A percentile compares a stretch with the other conserved stretches of the same genome.
Conservation (phyloP, 2,888 invertebrate genomes). For the Neocrepidodera transversa region DNA sequence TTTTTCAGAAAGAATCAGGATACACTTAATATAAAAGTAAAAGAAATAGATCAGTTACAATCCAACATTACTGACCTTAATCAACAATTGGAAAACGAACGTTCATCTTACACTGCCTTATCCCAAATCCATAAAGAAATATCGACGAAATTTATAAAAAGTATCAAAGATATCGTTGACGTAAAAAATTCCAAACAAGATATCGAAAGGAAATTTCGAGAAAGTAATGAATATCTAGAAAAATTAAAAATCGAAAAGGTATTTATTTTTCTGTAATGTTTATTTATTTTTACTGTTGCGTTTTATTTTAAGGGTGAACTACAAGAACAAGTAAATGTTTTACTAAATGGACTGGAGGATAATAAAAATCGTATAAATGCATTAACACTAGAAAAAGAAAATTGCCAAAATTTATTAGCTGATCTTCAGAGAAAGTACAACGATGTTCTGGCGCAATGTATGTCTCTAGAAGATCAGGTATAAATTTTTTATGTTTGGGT, state of each 20-base stretch:
- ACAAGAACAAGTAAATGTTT: constrained; percentile 36
- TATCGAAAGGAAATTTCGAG: constrained; percentile 34
- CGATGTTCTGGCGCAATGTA: constrained; percentile 30
- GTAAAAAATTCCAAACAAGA: constrained; percentile 47
- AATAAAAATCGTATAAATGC: constrained; percentile 33
- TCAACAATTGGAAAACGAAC: constrained; percentile 41
- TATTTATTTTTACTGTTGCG: not conserved
- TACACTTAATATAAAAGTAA: constrained; percentile 35
- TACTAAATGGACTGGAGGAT: constrained; percentile 38
- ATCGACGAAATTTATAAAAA: constrained; percentile 47
- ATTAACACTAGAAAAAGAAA: constrained; percentile 33
- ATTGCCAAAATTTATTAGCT: constrained; percentile 19
- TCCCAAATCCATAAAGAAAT: constrained; percentile 50
- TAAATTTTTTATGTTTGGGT: not conserved
- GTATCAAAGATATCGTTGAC: constrained; percentile 47
- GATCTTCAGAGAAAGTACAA: constrained; percentile 33
- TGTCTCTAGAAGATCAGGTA: constrained; percentile 37
- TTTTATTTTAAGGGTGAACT: constrained; percentile 30
- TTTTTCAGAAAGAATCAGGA: constrained; percentile 38
- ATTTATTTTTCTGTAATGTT: not conserved
- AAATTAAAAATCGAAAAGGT: constrained; percentile 39
- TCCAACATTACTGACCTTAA: constrained; percentile 38
- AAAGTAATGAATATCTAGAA: constrained; percentile 27
- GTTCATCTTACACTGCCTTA: constrained; percentile 41
- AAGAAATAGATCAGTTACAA: constrained; percentile 40